Conservation (phyloP, 2,113 vertebrate genomes). For the Grammomys surdaster region DNA sequence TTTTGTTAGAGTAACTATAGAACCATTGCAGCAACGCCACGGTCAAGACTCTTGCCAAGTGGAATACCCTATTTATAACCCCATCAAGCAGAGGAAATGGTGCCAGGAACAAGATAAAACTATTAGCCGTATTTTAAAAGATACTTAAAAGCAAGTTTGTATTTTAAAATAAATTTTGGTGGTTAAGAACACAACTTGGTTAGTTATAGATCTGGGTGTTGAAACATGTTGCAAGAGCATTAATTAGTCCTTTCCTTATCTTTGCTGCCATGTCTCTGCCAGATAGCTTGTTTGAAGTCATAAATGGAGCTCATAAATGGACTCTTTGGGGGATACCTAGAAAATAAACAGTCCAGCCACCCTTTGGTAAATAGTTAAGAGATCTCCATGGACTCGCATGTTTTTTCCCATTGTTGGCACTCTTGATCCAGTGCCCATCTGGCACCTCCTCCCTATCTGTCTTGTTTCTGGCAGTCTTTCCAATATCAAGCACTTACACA, state of each 20-base stretch:
- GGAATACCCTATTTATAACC: constrained; percentile 74
- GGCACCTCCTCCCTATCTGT: background rate
- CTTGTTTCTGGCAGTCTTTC: constrained; percentile 9
- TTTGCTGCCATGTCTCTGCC: constrained; percentile 83
- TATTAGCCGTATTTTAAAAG: constrained; percentile 83
- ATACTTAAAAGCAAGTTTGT: constrained; percentile 84
- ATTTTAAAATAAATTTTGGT: constrained; percentile 83
- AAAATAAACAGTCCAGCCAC: constrained; percentile 70
- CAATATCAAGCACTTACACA: constrained; percentile 13
- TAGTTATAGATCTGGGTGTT: constrained; percentile 86
- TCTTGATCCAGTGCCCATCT: constrained; percentile 8
- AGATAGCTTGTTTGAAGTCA: constrained; percentile 78
- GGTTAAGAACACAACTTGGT: constrained; percentile 74
- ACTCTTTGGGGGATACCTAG: constrained; percentile 70
- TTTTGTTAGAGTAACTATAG: constrained; percentile 79
- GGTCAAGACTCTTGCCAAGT: constrained; percentile 63
- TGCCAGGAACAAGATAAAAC: constrained; percentile 82
- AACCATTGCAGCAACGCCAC: constrained; percentile 67
- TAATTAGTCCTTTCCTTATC: constrained; percentile 86
- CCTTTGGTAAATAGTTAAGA: constrained; percentile 70
- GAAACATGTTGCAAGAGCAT: constrained; percentile 86
- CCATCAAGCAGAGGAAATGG: constrained; percentile 69
- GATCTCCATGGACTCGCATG: constrained; percentile 49
- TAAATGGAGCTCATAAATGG: constrained; percentile 85
- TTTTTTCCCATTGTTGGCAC: constrained; percentile 32